Percentiles rank a stretch among this genome's conserved stretches.
Conservation (phyloP, 2,888 invertebrate species). For the Torymus aiolomorphi region DNA sequence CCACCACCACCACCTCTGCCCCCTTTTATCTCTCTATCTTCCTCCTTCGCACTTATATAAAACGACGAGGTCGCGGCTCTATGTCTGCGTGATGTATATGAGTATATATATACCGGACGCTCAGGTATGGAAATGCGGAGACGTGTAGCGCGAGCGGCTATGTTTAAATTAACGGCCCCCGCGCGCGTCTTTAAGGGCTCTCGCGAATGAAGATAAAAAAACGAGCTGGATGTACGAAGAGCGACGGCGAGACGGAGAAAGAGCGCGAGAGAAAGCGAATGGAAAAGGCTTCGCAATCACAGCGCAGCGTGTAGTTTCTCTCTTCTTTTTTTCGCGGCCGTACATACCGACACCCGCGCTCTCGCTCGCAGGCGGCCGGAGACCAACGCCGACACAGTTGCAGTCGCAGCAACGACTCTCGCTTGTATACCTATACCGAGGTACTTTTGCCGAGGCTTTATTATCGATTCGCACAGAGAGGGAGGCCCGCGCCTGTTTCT, state of each 20-base stretch:
- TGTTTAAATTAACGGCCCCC: constrained; percentile 46
- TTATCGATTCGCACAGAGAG: constrained; percentile 1
- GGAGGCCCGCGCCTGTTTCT: not conserved
- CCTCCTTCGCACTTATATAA: constrained; percentile 39
- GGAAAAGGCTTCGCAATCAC: constrained; percentile 26
- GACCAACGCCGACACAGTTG: too few relatives aligned
- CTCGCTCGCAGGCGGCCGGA: too few relatives aligned
- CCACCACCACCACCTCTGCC: not conserved
- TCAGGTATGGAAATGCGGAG: constrained; percentile 51
- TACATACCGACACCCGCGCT: not conserved
- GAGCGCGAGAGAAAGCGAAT: constrained; percentile 28
- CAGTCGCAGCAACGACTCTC: not conserved
- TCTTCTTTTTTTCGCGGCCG: not conserved
- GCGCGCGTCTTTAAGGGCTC: constrained; percentile 4
- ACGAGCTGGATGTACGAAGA: too few relatives aligned
- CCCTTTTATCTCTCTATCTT: constrained; percentile 47
- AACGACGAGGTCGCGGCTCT: not conserved
- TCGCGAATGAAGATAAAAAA: not conserved
- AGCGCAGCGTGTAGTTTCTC: not conserved
- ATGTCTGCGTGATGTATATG: too few relatives aligned
- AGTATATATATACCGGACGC: constrained; percentile 30
- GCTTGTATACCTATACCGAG: not conserved
- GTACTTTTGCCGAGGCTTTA: not conserved
- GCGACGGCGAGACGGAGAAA: too few relatives aligned
- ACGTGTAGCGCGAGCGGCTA: constrained; percentile 33